Evolutionary conservation across 2,888 invertebrate species (phyloP).

Genomic region (Platypus cylindrus): DNA sequence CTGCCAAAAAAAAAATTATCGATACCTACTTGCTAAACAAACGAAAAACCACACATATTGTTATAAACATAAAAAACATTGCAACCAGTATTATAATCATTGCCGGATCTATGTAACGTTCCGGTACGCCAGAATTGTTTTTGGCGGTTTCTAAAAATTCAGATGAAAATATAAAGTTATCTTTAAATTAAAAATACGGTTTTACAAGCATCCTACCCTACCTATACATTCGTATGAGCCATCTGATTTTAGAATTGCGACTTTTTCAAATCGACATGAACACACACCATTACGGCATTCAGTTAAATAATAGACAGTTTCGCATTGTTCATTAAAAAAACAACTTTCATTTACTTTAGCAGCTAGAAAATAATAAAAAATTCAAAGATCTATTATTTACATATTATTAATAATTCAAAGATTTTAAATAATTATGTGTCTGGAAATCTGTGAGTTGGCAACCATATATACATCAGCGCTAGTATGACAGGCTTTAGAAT

Average conservation of each 20-base stretch:
- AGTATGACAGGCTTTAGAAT: too few relatives aligned
- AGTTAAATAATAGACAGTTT: constrained; percentile 56
- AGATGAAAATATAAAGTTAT: too few relatives aligned
- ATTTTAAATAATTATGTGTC: too few relatives aligned
- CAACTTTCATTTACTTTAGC: constrained; percentile 71
- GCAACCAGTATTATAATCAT: constrained; percentile 84
- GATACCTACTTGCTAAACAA: constrained; percentile 79
- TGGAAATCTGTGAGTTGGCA: too few relatives aligned
- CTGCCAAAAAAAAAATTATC: too few relatives aligned
- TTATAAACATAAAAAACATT: constrained; percentile 88
- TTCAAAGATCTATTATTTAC: background rate
- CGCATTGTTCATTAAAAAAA: constrained; percentile 75
- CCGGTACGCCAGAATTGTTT: too few relatives aligned
- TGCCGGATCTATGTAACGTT: constrained; percentile 69
- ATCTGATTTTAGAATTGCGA: constrained; percentile 54
- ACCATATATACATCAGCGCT: too few relatives aligned
- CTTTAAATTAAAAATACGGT: too few relatives aligned
- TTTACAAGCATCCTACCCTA: constrained; percentile 32
- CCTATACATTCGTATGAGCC: constrained; percentile 64
- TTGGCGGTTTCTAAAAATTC: too few relatives aligned
- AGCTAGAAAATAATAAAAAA: constrained; percentile 41
- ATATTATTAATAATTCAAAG: too few relatives aligned
- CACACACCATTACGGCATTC: constrained; percentile 71
- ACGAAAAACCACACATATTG: constrained; percentile 82
- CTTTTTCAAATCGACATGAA: constrained; percentile 67